Percentiles rank a stretch among this genome's conserved stretches.
These are phyloP conservation scores for Poecilia latipinna DNA, from an alignment of 2,113 vertebrate genomes.

Conservation along the genomic window DNA sequence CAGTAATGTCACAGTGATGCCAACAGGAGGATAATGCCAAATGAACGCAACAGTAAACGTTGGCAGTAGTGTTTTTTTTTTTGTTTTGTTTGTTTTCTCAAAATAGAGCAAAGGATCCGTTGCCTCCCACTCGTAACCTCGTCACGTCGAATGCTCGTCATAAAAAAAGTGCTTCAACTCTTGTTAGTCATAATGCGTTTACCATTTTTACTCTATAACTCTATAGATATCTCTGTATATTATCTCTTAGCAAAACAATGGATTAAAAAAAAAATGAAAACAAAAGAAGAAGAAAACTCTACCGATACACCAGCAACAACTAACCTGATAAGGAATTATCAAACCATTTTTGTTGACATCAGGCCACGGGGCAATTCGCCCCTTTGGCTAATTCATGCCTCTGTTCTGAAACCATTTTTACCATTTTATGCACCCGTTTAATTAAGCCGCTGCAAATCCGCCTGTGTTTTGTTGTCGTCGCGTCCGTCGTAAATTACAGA, in stretches of 20 bases:
- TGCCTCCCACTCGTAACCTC: constrained; percentile 57
- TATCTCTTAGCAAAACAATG: constrained; percentile 80
- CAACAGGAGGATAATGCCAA: constrained; percentile 67
- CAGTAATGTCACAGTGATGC: constrained; percentile 70
- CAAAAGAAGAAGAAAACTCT: constrained; percentile 30
- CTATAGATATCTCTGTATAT: constrained; percentile 80
- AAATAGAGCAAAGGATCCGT: constrained; percentile 38
- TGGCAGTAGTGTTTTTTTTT: constrained; percentile 66
- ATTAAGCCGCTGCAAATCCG: not conserved
- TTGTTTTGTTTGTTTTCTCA: constrained; percentile 26
- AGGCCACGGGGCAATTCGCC: not conserved
- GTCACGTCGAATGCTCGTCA: constrained; percentile 73
- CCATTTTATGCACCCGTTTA: not conserved
- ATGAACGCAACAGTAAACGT: constrained; percentile 63
- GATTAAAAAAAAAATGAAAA: constrained; percentile 74
- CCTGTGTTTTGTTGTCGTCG: not conserved
- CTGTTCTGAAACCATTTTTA: not conserved
- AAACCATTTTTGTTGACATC: not conserved
- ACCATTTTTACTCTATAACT: constrained; percentile 76
- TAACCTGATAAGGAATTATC: not conserved
- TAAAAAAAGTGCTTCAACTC: constrained; percentile 84
- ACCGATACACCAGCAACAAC: not conserved
- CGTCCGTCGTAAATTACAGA: not conserved
- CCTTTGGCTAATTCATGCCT: not conserved
- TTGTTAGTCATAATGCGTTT: constrained; percentile 75